Percentiles rank a stretch among this genome's conserved stretches.
These are phyloP conservation scores for Chrysolina haemoptera DNA, from an alignment of 2,888 invertebrate species.

Conservation along the genomic window DNA sequence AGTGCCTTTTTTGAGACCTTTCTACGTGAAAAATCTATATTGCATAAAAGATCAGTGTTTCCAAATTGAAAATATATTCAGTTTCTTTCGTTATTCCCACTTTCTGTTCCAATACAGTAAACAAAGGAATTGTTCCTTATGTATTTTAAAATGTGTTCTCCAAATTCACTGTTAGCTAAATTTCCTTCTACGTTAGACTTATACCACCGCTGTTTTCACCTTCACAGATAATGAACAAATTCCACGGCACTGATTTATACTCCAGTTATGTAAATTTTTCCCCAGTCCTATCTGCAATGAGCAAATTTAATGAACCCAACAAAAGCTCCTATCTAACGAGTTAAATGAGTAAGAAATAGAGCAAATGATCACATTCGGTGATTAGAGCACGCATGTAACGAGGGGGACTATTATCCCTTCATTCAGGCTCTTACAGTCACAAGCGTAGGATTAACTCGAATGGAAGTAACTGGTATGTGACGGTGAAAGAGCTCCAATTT, in stretches of 20 bases:
- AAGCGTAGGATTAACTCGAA: slow-evolving; percentile 1
- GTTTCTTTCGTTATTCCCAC: no score
- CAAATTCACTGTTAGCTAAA: not conserved
- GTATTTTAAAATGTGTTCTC: no score
- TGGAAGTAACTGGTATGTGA: not conserved
- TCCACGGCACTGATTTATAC: not conserved
- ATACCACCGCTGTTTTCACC: not conserved
- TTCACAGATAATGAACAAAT: slow-evolving; percentile 11
- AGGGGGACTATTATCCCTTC: slow-evolving; percentile 42
- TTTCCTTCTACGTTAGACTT: not conserved
- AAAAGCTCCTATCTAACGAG: slow-evolving; percentile 46
- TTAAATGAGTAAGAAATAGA: slow-evolving; percentile 51
- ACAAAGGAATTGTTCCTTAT: no score
- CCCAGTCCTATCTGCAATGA: slow-evolving; percentile 35
- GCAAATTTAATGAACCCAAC: slow-evolving; percentile 49
- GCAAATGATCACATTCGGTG: slow-evolving; percentile 47
- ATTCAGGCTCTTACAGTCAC: slow-evolving; percentile 22
- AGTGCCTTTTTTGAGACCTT: no score
- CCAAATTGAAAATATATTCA: no score
- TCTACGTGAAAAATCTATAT: no score
- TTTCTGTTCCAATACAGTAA: no score
- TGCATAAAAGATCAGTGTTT: no score
- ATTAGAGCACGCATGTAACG: slow-evolving; percentile 48
- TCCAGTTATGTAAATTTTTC: slow-evolving; percentile 34
- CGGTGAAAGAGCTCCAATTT: not conserved